These are phyloP conservation scores for Heliconius charithonia DNA, from an alignment of 2,888 invertebrate genomes.

Conservation along the genomic window DNA sequence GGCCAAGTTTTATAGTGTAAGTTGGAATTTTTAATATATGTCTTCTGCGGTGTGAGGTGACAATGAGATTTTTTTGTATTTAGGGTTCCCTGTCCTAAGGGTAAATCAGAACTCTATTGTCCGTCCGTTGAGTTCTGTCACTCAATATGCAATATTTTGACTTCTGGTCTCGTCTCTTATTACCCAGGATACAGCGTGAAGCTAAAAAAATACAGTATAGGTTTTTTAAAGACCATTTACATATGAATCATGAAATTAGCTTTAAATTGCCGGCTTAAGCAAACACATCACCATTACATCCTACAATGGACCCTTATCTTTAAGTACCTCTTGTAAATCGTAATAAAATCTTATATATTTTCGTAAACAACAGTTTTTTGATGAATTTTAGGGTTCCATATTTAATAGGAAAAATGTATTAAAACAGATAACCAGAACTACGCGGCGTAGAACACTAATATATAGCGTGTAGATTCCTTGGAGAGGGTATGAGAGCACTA, in stretches of 20 bases:
- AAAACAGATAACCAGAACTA: no score
- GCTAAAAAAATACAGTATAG: not conserved
- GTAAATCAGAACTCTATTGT: no score
- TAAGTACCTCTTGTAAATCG: constrained; percentile 8
- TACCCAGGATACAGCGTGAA: no score
- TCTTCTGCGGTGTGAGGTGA: not conserved
- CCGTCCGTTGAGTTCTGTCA: not conserved
- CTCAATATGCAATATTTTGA: not conserved
- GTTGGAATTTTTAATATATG: constrained; percentile 11
- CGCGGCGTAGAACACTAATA: no score
- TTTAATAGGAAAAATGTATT: not conserved
- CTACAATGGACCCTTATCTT: not conserved
- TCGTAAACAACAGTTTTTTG: not conserved
- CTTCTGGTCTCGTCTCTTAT: not conserved
- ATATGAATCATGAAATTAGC: not conserved
- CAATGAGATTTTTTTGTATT: no score
- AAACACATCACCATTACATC: not conserved
- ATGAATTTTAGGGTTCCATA: not conserved
- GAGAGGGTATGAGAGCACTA: not conserved
- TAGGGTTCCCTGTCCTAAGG: no score
- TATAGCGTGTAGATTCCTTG: not conserved
- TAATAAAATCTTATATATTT: constrained; percentile 1
- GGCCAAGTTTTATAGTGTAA: constrained; percentile 11
- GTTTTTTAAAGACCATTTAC: not conserved
- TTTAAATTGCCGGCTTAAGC: not conserved